phyloP scores from a whole-genome alignment of 2,888 invertebrate genomes.

The Melanostoma scalare region DNA sequence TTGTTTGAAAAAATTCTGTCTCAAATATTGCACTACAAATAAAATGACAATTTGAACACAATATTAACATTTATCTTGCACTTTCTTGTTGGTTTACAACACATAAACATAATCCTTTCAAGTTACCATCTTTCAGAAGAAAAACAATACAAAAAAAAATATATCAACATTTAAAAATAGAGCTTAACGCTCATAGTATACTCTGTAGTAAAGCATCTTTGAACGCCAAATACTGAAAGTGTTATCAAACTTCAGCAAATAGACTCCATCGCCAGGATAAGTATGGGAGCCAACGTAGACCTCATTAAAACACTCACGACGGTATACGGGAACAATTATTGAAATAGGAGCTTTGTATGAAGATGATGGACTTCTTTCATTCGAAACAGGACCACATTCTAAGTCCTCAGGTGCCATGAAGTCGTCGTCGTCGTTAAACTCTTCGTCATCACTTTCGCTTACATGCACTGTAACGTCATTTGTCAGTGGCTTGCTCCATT shows the following conservation, averaged over 20 bases:
- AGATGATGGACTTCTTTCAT: constrained; percentile 75
- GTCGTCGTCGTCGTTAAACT: constrained; percentile 83
- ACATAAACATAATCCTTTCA: constrained; percentile 28
- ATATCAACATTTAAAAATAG: constrained; percentile 12
- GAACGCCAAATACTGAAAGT: constrained; percentile 99
- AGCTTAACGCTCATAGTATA: constrained; percentile 93
- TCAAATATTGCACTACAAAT: constrained; percentile 20
- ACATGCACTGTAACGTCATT: constrained; percentile 95
- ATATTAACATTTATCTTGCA: constrained; percentile 19
- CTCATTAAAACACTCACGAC: constrained; percentile 97
- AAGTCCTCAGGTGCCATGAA: constrained; percentile 84
- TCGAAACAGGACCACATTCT: constrained; percentile 83
- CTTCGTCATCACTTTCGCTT: constrained; percentile 94
- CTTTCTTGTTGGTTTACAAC: constrained; percentile 33
- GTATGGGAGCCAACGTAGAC: constrained; percentile 98
- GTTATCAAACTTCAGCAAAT: constrained; percentile 99
- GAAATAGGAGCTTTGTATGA: constrained; percentile 83
- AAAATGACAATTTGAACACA: constrained; percentile 1
- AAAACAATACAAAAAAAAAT: constrained; percentile 20
- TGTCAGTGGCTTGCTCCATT: constrained; percentile 95
- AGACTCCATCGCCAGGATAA: constrained; percentile 98
- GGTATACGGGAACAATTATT: constrained; percentile 96
- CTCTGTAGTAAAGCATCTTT: constrained; percentile 99
- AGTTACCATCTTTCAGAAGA: neutral
- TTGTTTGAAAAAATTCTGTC: constrained; percentile 41